Conservation (phyloP, 2,113 vertebrate genomes). For the Chaetops frenatus region DNA sequence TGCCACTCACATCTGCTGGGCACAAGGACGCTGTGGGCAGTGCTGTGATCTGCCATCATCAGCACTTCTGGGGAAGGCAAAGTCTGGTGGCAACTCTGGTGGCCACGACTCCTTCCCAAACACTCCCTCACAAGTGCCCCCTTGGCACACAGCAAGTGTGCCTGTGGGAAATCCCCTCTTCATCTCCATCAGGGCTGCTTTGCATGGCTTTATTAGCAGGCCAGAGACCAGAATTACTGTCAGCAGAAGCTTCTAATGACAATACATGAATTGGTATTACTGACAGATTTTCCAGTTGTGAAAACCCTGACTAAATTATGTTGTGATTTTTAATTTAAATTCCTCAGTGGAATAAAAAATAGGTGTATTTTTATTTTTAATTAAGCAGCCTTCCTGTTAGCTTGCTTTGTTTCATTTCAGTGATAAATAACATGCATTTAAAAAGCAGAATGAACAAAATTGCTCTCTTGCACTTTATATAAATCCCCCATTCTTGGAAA, state of each 20-base stretch:
- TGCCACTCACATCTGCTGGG: not conserved
- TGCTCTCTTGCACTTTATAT: not conserved
- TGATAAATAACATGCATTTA: not conserved
- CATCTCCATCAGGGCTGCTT: not conserved
- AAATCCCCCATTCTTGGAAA: not conserved
- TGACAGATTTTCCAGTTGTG: not conserved
- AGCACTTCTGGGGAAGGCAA: not conserved
- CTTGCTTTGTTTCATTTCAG: not conserved
- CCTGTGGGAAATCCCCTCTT: not conserved
- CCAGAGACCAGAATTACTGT: not conserved
- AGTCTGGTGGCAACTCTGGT: not conserved
- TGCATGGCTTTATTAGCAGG: not conserved
- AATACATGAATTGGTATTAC: not conserved
- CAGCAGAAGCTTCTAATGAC: not conserved
- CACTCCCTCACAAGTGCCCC: not conserved
- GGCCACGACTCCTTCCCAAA: fast-evolving
- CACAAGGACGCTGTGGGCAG: fast-evolving
- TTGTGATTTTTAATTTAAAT: not conserved
- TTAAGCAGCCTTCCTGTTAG: not conserved
- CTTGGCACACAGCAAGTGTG: not conserved
- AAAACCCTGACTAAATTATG: not conserved
- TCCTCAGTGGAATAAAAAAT: not conserved
- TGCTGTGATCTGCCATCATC: not conserved
- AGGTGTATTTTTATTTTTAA: not conserved
- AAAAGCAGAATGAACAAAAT: not conserved